Evolutionary conservation across 2,113 vertebrate genomes (phyloP).

Genomic region (Riparia riparia): DNA sequence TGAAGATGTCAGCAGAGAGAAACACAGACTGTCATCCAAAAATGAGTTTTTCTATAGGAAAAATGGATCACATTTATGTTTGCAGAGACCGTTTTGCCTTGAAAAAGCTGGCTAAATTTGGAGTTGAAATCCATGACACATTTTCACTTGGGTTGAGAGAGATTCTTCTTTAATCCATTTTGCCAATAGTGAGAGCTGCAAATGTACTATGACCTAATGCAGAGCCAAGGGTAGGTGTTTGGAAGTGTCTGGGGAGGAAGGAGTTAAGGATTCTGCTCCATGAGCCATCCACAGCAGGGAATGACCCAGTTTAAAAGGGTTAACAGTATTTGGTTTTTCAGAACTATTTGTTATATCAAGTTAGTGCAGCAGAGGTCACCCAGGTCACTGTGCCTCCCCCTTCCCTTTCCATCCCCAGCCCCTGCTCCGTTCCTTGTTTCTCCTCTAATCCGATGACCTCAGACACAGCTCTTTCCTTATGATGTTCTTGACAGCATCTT

Average conservation of each 20-base stretch:
- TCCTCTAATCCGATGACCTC: constrained; percentile 77
- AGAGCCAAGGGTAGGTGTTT: neutral
- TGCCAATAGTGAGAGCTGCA: neutral
- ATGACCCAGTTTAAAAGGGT: constrained; percentile 78
- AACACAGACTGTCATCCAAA: neutral
- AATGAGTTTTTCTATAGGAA: neutral
- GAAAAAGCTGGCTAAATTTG: neutral
- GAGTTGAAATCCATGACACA: neutral
- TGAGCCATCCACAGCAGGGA: constrained; percentile 47
- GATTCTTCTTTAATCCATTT: neutral
- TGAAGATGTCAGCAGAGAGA: neutral
- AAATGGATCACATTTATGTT: neutral
- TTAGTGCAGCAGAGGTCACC: constrained; percentile 76
- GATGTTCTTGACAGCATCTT: constrained; percentile 77
- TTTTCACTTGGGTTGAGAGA: neutral
- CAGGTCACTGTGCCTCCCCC: constrained; percentile 52
- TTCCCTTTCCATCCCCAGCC: constrained; percentile 36
- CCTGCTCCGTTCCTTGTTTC: constrained; percentile 39
- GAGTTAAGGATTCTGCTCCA: constrained; percentile 44
- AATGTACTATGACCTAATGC: neutral
- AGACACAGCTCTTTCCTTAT: constrained; percentile 73
- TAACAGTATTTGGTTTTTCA: constrained; percentile 77
- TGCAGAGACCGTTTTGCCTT: neutral
- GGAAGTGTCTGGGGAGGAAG: neutral
- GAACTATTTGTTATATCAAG: constrained; percentile 81